Evolutionary conservation across 1,140 invertebrate genomes (phyloP).

Genomic region (Drosophila repleta): DNA sequence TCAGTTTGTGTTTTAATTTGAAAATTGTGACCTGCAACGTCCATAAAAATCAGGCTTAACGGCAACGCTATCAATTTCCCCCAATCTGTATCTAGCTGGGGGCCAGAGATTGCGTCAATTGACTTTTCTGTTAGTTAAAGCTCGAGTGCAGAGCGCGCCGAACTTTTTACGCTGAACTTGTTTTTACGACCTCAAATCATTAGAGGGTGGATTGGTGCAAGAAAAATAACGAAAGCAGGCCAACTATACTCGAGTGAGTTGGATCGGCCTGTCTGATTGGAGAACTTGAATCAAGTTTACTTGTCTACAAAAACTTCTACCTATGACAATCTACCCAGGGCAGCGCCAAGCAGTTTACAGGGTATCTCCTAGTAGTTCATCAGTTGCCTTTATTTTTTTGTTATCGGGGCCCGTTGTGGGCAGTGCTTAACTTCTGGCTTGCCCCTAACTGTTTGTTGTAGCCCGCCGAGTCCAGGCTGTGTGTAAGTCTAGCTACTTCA

Average conservation of each 20-base stretch:
- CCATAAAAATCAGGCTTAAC: constrained; percentile 36
- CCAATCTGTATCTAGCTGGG: constrained; percentile 27
- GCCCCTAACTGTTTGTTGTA: constrained; percentile 19
- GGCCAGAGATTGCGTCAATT: constrained; percentile 57
- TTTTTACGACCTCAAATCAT: background rate
- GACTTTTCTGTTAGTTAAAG: constrained; percentile 48
- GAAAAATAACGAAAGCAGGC: no score
- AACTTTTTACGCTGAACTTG: constrained; percentile 42
- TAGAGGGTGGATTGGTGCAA: no score
- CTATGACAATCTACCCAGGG: no score
- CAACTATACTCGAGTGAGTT: no score
- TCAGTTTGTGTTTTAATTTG: constrained; percentile 25
- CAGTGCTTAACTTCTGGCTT: constrained; percentile 37
- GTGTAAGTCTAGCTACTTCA: constrained; percentile 40
- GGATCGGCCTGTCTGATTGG: no score
- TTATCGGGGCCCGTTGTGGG: constrained; percentile 21
- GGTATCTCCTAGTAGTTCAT: background rate
- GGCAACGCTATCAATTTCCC: constrained; percentile 6
- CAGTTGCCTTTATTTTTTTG: background rate
- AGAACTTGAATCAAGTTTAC: no score
- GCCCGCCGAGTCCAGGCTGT: no score
- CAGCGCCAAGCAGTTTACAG: background rate
- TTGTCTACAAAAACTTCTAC: no score
- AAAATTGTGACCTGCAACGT: constrained; percentile 33
- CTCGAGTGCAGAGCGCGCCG: constrained; percentile 5